A percentile compares a stretch with the other conserved stretches of the same genome.
These are phyloP conservation scores for Geotrypetes seraphini DNA, from an alignment of 2,797 vertebrate species.

Conservation along the genomic window DNA sequence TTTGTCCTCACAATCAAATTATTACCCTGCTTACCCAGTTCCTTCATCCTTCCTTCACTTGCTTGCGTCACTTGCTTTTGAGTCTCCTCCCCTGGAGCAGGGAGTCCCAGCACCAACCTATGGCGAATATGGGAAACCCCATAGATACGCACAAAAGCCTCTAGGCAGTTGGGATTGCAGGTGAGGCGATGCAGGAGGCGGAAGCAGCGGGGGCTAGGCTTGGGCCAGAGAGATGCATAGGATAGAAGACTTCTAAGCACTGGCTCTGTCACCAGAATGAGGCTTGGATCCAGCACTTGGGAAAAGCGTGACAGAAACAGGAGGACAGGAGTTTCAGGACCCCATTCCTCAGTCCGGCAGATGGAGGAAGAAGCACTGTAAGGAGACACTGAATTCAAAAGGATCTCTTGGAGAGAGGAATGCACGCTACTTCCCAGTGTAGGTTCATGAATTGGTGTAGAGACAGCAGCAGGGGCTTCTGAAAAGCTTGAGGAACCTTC, in stretches of 20 bases:
- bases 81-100: conserved; percentile 21
- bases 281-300: conserved; percentile 65
- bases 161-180: conserved; percentile 79
- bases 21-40: conserved; percentile 55
- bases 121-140: conserved; percentile 60
- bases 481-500: too few relatives aligned
- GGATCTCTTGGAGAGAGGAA: background rate
- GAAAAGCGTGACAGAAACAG: conserved; percentile 80
- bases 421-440: background rate
- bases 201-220: conserved; percentile 69
- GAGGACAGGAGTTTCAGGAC: conserved; percentile 71
- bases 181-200: conserved; percentile 72
- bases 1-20: background rate
- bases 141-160: conserved; percentile 70
- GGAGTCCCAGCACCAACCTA: conserved; percentile 48
- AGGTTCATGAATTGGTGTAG: background rate
- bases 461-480: too few relatives aligned
- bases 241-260: conserved; percentile 56
- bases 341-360: conserved; percentile 46
- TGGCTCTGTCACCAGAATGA: conserved; percentile 46
- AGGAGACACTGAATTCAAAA: background rate
- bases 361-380: background rate
- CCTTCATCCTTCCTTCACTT: conserved; percentile 58
- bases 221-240: conserved; percentile 66
- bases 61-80: background rate